Evolutionary conservation across 2,113 vertebrate genomes (phyloP).

Genomic region (Theristicus caerulescens): DNA sequence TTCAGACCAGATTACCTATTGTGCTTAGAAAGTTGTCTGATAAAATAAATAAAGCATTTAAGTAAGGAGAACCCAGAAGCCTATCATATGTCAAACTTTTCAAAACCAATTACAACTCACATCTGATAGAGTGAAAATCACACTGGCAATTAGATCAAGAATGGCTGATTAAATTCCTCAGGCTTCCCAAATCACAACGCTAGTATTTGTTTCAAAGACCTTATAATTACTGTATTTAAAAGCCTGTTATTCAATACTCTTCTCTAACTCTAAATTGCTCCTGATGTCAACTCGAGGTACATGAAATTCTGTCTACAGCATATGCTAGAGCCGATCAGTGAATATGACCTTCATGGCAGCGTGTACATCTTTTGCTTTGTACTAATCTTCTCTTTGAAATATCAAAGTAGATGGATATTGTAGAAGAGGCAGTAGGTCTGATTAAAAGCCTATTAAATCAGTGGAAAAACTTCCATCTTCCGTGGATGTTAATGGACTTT

Average conservation of each 20-base stretch:
- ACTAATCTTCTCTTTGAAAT: not conserved
- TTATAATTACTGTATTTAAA: conserved; percentile 42
- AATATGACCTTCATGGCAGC: not conserved
- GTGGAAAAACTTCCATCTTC: not conserved
- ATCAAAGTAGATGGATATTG: not conserved
- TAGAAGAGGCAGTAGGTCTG: not conserved
- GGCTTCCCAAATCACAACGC: conserved; percentile 26
- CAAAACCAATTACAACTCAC: conserved; percentile 11
- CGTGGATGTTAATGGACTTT: not conserved
- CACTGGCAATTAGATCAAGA: conserved; percentile 56
- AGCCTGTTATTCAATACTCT: conserved; percentile 41
- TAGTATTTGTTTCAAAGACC: conserved; percentile 55
- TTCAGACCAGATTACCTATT: not conserved
- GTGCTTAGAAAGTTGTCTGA: conserved; percentile 6
- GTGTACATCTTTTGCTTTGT: not conserved
- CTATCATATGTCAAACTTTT: conserved; percentile 32
- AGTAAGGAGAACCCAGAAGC: conserved; percentile 12
- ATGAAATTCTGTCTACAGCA: not conserved
- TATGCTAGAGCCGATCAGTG: not conserved
- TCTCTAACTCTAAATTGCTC: conserved; percentile 8
- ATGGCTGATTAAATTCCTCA: conserved; percentile 59
- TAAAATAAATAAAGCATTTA: conserved; percentile 26
- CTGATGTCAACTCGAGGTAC: not conserved
- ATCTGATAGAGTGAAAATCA: conserved; percentile 57
- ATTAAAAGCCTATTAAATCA: not conserved